Percentiles rank a stretch among this genome's conserved stretches.
Conservation (phyloP, 2,113 vertebrate genomes). For the Dicentrarchus labrax region DNA sequence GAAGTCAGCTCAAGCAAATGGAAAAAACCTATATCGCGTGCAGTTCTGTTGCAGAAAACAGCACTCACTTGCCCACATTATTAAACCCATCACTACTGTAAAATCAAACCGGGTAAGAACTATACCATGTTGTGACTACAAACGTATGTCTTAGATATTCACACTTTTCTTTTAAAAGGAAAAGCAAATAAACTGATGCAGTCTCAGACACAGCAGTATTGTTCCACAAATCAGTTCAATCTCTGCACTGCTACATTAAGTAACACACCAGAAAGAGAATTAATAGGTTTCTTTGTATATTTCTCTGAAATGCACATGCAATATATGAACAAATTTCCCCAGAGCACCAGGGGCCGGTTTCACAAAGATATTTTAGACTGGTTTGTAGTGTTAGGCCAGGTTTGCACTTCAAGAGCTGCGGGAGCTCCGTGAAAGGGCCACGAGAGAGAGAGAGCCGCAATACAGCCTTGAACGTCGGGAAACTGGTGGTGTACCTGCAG, state of each 20-base stretch:
- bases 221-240: slow-evolving; percentile 6
- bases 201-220: neutral
- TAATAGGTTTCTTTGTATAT: neutral
- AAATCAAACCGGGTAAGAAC: slow-evolving; percentile 28
- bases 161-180: slow-evolving; percentile 15
- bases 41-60: slow-evolving; percentile 52
- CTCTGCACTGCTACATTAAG: slow-evolving; percentile 6
- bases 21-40: slow-evolving; percentile 66
- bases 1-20: slow-evolving; percentile 63
- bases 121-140: slow-evolving; percentile 16
- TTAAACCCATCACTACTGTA: slow-evolving; percentile 63
- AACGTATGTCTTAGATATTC: neutral
- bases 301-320: slow-evolving; percentile 10
- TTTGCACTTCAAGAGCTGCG: neutral
- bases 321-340: neutral
- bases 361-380: neutral
- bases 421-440: too few species aligned
- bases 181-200: slow-evolving; percentile 21
- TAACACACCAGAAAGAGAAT: neutral
- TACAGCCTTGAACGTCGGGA: too few species aligned
- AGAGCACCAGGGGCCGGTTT: neutral
- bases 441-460: too few species aligned
- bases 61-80: slow-evolving; percentile 58
- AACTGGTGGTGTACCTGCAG: too few species aligned
- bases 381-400: neutral